Percentiles rank a stretch among this genome's conserved stretches.
These are phyloP conservation scores for Tipula unca DNA, from an alignment of 2,888 invertebrate genomes.

Conservation along the genomic window DNA sequence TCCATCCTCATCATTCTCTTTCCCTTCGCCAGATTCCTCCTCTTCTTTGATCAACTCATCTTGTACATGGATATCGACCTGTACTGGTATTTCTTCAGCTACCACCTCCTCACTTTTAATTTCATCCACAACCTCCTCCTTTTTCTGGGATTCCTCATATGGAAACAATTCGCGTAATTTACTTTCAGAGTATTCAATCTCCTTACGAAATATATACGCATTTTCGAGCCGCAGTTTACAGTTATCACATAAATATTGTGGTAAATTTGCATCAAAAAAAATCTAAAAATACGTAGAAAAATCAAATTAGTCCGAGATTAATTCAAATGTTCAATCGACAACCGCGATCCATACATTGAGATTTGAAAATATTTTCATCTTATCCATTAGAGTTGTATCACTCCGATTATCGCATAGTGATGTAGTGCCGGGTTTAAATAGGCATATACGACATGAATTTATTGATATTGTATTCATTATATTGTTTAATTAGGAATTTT, in stretches of 20 bases:
- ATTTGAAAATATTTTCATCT: not conserved
- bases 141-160: not conserved
- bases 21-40: slow-evolving; percentile 2
- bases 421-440: not conserved
- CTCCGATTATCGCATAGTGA: not conserved
- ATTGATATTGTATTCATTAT: not conserved
- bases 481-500: not conserved
- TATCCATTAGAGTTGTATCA: not conserved
- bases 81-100: not conserved
- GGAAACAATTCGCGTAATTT: not conserved
- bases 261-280: not conserved
- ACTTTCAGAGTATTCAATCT: not conserved
- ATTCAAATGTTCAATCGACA: not conserved
- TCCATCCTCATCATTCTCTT: not conserved
- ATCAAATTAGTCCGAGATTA: not conserved
- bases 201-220: not conserved
- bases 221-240: not conserved
- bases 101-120: not conserved
- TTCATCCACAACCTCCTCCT: not conserved
- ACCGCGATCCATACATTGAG: not conserved
- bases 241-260: not conserved
- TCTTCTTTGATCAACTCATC: not conserved
- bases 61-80: not conserved
- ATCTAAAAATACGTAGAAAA: not conserved
- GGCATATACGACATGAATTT: not conserved